phyloP scores from a whole-genome alignment of 2,113 vertebrate species.

The Vidua macroura region DNA sequence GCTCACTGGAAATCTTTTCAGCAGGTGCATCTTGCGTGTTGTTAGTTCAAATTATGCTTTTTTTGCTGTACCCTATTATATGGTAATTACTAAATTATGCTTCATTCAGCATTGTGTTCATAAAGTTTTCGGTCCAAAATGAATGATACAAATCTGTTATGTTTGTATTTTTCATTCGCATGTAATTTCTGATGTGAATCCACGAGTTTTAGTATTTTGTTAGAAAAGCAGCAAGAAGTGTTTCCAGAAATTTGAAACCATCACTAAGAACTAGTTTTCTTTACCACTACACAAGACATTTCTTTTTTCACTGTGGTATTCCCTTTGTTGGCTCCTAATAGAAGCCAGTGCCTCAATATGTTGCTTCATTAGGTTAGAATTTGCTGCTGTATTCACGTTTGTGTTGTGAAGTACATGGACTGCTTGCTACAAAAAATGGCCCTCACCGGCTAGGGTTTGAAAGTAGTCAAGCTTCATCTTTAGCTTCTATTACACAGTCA shows the following conservation, averaged over 20 bases:
- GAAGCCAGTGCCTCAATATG: constrained; percentile 5
- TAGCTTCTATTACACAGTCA: background rate
- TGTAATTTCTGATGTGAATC: background rate
- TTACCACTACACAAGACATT: background rate
- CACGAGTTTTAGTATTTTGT: background rate
- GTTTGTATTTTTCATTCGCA: background rate
- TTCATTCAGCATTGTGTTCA: background rate
- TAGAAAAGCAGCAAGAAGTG: background rate
- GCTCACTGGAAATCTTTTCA: background rate
- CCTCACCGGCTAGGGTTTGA: background rate
- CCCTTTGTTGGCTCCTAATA: constrained; percentile 7
- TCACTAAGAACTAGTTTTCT: background rate
- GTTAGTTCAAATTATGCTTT: background rate
- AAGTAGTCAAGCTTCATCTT: background rate
- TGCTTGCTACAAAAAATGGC: background rate
- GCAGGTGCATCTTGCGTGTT: background rate
- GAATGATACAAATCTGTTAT: background rate
- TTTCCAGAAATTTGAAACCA: background rate
- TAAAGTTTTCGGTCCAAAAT: background rate
- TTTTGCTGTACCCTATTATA: background rate
- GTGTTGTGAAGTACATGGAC: background rate
- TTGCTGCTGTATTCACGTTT: constrained; percentile 30
- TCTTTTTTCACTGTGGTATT: background rate
- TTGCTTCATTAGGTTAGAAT: constrained; percentile 33
- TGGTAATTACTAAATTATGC: background rate